A percentile compares a stretch with the other conserved stretches of the same genome.
Evolutionary conservation across 2,888 invertebrate species (phyloP).

Genomic region (Taphrorychus bicolor): DNA sequence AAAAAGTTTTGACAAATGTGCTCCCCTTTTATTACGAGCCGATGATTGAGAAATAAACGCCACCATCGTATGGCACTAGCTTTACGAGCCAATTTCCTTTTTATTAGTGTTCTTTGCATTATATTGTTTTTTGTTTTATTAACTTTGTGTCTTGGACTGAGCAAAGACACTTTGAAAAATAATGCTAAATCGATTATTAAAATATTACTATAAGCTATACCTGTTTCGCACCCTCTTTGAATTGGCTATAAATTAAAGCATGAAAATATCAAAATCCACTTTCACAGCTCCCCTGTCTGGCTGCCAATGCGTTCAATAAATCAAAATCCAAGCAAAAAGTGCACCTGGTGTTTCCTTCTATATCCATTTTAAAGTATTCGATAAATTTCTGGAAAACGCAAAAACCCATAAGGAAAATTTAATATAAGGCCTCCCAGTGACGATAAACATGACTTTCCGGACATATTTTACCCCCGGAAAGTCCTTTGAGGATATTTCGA

Average conservation of each 20-base stretch:
- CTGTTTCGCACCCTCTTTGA: slow-evolving; percentile 9
- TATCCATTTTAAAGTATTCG: slow-evolving; percentile 31
- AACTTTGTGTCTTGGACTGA: background rate
- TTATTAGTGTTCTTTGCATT: slow-evolving; percentile 1
- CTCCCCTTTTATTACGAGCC: slow-evolving; percentile 15
- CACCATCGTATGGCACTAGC: slow-evolving; percentile 2
- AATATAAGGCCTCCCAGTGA: slow-evolving; percentile 31
- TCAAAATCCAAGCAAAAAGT: slow-evolving; percentile 36
- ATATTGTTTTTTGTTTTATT: slow-evolving; percentile 18
- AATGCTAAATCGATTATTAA: background rate
- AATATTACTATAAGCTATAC: no score
- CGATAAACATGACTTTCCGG: slow-evolving; percentile 37
- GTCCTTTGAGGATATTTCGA: slow-evolving; percentile 29
- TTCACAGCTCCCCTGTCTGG: slow-evolving; percentile 15
- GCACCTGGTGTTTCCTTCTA: slow-evolving; percentile 38
- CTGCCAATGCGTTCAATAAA: slow-evolving; percentile 33
- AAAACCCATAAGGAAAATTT: slow-evolving; percentile 38
- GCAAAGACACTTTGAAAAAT: background rate
- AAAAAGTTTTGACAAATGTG: slow-evolving; percentile 28
- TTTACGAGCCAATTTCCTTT: slow-evolving; percentile 18
- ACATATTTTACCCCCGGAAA: slow-evolving; percentile 19
- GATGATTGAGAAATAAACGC: slow-evolving; percentile 29
- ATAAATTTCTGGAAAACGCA: slow-evolving; percentile 35
- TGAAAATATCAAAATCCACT: slow-evolving; percentile 38
- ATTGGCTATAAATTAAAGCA: slow-evolving; percentile 21